phyloP scores from a whole-genome alignment of 2,797 vertebrate species.

The Schizopygopsis pylzovi region DNA sequence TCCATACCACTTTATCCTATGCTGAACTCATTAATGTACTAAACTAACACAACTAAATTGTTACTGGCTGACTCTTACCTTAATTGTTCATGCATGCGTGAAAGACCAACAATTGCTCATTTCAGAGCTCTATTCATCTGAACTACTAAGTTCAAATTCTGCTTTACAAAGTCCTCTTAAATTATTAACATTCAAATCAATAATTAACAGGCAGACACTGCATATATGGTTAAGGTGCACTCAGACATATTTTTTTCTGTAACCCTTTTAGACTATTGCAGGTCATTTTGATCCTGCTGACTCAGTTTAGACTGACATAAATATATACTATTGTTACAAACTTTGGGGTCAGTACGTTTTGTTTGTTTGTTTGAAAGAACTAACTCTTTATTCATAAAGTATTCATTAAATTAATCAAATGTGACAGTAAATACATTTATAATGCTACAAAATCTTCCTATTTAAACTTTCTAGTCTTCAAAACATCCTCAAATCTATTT shows the following conservation, averaged over 20 bases:
- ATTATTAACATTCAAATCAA: slow-evolving; percentile 26
- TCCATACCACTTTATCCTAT: background rate
- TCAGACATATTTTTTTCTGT: background rate
- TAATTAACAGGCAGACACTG: slow-evolving; percentile 10
- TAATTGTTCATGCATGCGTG: background rate
- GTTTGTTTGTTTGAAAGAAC: too few relatives aligned
- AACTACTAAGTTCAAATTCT: slow-evolving; percentile 33
- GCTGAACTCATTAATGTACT: background rate
- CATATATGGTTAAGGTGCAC: background rate
- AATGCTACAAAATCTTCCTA: too few relatives aligned
- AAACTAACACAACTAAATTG: background rate
- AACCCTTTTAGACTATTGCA: background rate
- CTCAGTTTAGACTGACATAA: background rate
- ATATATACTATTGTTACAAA: background rate
- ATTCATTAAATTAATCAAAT: too few relatives aligned
- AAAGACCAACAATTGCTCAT: background rate
- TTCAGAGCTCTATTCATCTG: background rate
- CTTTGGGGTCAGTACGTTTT: too few relatives aligned
- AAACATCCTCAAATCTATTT: too few relatives aligned
- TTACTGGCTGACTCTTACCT: slow-evolving; percentile 8
- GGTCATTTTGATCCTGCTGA: background rate
- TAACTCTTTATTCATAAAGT: too few relatives aligned
- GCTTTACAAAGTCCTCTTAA: slow-evolving; percentile 12
- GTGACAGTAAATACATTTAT: too few relatives aligned
- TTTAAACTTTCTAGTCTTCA: too few relatives aligned